These are phyloP conservation scores for Serinus canaria DNA, from an alignment of 2,113 vertebrate species.

Conservation along the genomic window DNA sequence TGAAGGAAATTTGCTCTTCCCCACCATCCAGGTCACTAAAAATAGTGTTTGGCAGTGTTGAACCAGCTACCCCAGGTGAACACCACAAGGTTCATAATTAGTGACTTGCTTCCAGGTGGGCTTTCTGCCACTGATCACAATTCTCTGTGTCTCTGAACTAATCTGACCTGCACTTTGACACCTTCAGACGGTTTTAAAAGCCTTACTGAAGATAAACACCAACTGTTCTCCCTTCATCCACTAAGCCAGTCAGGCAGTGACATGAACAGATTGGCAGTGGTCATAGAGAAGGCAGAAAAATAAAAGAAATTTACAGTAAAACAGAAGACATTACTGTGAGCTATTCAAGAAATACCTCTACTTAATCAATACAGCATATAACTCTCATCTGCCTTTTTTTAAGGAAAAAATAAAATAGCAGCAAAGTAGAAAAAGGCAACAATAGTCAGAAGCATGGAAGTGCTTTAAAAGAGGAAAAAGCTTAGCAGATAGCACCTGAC, in stretches of 20 bases:
- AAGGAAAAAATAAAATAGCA: background rate
- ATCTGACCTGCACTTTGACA: background rate
- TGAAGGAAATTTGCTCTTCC: background rate
- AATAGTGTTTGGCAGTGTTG: background rate
- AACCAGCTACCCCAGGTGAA: background rate
- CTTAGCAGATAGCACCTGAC: background rate
- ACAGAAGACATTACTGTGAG: background rate
- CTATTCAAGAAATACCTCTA: background rate
- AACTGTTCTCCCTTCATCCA: background rate
- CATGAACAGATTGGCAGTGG: background rate
- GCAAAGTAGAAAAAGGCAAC: background rate
- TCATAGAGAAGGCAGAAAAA: background rate
- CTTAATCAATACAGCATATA: background rate
- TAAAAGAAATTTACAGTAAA: background rate
- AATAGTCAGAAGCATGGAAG: background rate
- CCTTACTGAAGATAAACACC: background rate
- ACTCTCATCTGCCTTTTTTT: background rate
- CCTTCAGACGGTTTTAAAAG: background rate
- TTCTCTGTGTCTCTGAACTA: background rate
- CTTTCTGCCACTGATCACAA: background rate
- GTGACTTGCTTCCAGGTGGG: background rate
- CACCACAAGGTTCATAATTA: background rate
- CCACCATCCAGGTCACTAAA: background rate
- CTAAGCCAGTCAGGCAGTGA: background rate
- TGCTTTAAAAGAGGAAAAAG: background rate